These are phyloP conservation scores for Oncorhynchus keta DNA, from an alignment of 2,113 vertebrate species.

Conservation along the genomic window DNA sequence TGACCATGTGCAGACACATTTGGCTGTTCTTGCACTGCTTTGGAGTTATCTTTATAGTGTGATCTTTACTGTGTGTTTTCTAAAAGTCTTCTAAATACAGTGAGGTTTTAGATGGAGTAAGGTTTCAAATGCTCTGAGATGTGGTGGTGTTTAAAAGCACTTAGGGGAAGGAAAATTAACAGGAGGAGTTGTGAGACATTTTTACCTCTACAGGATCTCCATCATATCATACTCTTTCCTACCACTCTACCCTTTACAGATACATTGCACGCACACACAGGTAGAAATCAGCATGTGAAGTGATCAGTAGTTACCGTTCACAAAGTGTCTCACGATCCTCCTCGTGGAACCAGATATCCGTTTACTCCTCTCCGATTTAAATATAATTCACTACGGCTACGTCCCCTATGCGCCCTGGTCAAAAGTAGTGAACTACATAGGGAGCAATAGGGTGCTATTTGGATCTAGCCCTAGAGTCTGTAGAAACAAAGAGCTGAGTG, in stretches of 20 bases:
- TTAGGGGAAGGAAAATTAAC: conserved; percentile 2
- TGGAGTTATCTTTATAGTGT: too few relatives aligned
- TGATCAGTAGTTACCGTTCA: conserved; percentile 39
- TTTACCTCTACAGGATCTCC: background rate
- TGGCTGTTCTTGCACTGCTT: too few relatives aligned
- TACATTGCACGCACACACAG: background rate
- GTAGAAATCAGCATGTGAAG: background rate
- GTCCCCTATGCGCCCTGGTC: background rate
- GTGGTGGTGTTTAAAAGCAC: background rate
- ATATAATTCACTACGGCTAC: conserved; percentile 1
- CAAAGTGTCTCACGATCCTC: conserved; percentile 27
- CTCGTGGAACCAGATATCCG: conserved; percentile 15
- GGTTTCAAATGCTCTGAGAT: background rate
- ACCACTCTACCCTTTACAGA: background rate
- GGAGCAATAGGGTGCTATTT: too few relatives aligned
- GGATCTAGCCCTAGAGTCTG: conserved; percentile 2
- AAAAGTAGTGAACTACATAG: too few relatives aligned
- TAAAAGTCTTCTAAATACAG: background rate
- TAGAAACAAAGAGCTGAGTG: conserved; percentile 30
- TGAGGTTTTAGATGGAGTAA: background rate
- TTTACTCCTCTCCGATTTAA: conserved; percentile 20
- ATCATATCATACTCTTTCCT: background rate
- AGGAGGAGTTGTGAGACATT: background rate
- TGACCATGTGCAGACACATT: too few relatives aligned
- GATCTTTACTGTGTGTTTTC: too few relatives aligned